phyloP scores from a whole-genome alignment of 2,113 vertebrate genomes.

The Etheostoma spectabile region DNA sequence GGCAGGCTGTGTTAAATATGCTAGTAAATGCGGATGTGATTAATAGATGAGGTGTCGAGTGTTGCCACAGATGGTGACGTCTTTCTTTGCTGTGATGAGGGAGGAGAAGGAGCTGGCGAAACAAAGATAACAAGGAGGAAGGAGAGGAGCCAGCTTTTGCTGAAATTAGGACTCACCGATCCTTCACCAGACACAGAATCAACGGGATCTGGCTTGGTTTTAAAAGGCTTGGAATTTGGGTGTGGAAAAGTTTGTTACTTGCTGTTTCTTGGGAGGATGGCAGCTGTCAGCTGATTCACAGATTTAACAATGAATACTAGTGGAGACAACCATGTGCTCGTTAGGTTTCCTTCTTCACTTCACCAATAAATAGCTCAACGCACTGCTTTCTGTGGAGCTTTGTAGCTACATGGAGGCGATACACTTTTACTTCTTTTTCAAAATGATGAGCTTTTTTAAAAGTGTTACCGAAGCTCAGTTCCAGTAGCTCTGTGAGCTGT shows the following conservation, averaged over 20 bases:
- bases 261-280: background rate
- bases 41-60: constrained; percentile 66
- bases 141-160: background rate
- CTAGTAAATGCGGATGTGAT: constrained; percentile 58
- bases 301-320: background rate
- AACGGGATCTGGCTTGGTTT: background rate
- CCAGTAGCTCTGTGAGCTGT: too few relatives aligned
- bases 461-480: too few relatives aligned
- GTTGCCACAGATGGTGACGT: constrained; percentile 80
- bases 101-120: constrained; percentile 8
- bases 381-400: background rate
- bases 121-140: constrained; percentile 17
- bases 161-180: constrained; percentile 30
- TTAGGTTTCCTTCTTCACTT: background rate
- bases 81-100: constrained; percentile 49
- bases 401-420: background rate
- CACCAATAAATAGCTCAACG: background rate
- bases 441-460: background rate
- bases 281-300: background rate
- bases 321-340: background rate
- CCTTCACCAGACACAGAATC: background rate
- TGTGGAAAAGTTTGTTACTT: background rate
- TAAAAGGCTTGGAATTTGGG: background rate
- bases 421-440: background rate
- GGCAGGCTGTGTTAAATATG: constrained; percentile 50